Conservation (phyloP, 2,888 invertebrate genomes). For the Drosophila neonasuta region DNA sequence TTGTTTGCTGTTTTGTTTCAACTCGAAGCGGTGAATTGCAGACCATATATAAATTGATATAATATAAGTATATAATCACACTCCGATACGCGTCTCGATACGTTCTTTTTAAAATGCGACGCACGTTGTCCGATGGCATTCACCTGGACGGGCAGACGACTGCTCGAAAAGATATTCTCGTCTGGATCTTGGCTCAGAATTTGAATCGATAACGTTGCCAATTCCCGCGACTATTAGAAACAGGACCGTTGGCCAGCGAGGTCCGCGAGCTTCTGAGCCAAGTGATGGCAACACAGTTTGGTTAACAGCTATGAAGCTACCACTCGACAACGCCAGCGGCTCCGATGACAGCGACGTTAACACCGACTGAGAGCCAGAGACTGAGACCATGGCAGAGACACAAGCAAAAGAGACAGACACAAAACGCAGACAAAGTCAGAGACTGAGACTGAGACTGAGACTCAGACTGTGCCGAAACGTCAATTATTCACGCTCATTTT, state of each 20-base stretch:
- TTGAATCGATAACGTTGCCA: constrained; percentile 6
- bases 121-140: constrained; percentile 73
- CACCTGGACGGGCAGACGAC: constrained; percentile 65
- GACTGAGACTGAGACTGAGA: neutral
- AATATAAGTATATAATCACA: constrained; percentile 50
- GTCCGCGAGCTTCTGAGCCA: constrained; percentile 74
- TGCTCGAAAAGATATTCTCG: constrained; percentile 35
- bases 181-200: constrained; percentile 33
- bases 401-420: constrained; percentile 7
- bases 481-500: constrained; percentile 64
- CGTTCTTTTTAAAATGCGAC: constrained; percentile 54
- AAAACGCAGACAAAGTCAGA: constrained; percentile 11
- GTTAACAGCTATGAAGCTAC: constrained; percentile 70
- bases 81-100: constrained; percentile 51
- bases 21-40: constrained; percentile 44
- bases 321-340: constrained; percentile 22
- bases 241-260: constrained; percentile 69
- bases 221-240: constrained; percentile 55
- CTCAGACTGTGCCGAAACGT: constrained; percentile 50
- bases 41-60: constrained; percentile 64
- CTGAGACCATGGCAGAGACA: constrained; percentile 5
- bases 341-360: constrained; percentile 42
- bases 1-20: constrained; percentile 53
- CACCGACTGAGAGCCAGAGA: constrained; percentile 9
- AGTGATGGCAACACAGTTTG: constrained; percentile 61